Evolutionary conservation across 2,888 invertebrate genomes (phyloP), one percentile per base, ranked within the genome.

Genomic region (Hydrotaea cyrtoneurina): DNA sequence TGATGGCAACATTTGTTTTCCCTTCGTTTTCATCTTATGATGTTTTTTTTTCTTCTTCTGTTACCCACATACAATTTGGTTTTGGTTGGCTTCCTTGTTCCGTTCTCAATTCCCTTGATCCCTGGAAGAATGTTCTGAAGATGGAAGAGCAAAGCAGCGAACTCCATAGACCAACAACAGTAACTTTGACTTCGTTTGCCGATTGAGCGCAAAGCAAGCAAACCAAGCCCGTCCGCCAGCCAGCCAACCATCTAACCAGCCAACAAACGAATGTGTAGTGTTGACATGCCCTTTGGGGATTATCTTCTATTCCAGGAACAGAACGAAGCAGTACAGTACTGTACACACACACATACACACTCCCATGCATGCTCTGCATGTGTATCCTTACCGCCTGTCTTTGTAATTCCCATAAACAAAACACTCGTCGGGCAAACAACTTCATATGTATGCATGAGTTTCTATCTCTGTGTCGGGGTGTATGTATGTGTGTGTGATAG

Each of bases 251-350:
- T 50, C 50, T n/a, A 80, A 36, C 72, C 77, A 66, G 74, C 74
- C 78, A 43, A n/a, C 53, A 59, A 80, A 81, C 84, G 77, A 82
- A 76, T 79, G 76, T 84, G 74, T 85, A 85, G 81, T 85, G 85
- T 85, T 85, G 85, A 85, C 85, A 85, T 85, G 85, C 66, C 85
- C 81, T 79, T 85, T 77, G 85, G 85, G 85, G 73, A 85, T 82
- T 76, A 79, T 82, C 36, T 57, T 43, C 75, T 78, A 64, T 64
- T 43, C 39, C 66, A 21, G 3, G 55, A 39, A 10, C 39, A 39
- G 39, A 8, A 39, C 39, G 8, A 7, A 31, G 7, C 31, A 2
- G 31, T 31, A 39, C 7, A 13, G 39, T 39, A 39, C 39, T 39
- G 59, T 78, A 11, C 23, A 19, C 2, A 8, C 2, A 10, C 10